Evolutionary conservation across 2,888 invertebrate genomes (phyloP).

Genomic region (Autographa gamma): DNA sequence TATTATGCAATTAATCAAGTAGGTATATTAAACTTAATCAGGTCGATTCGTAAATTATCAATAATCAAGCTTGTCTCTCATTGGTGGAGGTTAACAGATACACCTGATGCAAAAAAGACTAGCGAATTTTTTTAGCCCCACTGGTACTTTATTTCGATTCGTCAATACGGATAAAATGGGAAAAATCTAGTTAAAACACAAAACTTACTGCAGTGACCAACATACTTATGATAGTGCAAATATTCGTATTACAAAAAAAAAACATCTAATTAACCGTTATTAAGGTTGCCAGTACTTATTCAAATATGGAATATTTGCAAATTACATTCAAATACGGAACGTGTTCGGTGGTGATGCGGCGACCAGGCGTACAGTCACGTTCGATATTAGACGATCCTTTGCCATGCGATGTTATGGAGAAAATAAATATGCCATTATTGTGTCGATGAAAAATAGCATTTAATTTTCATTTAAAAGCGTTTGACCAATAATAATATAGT

Average conservation of each 20-base stretch:
- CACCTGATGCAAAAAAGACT: no score
- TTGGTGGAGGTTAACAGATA: no score
- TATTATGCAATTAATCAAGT: no score
- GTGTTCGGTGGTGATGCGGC: conserved; percentile 61
- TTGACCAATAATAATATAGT: no score
- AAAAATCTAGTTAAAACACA: not conserved
- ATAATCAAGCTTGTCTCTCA: no score
- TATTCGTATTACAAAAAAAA: conserved; percentile 12
- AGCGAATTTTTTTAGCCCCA: no score
- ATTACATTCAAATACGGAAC: conserved; percentile 62
- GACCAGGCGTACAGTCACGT: conserved; percentile 63
- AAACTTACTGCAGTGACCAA: not conserved
- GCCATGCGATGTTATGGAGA: conserved; percentile 31
- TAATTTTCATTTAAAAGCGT: no score
- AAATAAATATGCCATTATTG: conserved; percentile 11
- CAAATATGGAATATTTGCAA: conserved; percentile 36
- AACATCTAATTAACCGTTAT: conserved; percentile 38
- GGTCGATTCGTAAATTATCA: no score
- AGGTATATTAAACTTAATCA: no score
- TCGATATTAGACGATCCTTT: conserved; percentile 56
- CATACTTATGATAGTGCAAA: not conserved
- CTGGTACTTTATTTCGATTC: no score
- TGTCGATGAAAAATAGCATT: no score
- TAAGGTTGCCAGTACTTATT: conserved; percentile 3
- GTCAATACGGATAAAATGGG: not conserved